Base-by-base conservation (phyloP, 2,888 invertebrate species). In the Biston betularia region DNA sequence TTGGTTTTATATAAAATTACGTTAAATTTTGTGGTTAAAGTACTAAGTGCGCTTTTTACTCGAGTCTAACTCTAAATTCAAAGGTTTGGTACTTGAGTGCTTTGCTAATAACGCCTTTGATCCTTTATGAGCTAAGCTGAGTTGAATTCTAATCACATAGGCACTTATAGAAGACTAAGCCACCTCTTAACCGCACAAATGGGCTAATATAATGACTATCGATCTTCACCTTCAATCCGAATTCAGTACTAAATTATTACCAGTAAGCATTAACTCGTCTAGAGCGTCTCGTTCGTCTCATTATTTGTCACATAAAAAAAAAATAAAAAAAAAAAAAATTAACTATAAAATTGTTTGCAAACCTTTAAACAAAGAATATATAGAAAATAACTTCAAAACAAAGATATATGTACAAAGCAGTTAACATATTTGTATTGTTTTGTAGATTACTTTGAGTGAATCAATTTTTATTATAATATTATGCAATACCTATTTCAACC, bases 101-200 rank as follows among this genome's bases (percentile, higher is more conserved):
- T 66, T 48, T 40, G 49, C 63, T 63, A 67, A 63, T 54, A 63
- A 45, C 14, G 54, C 8, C 50, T 67, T 67, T 67, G 67, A 67
- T 67, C 62, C 40, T 53, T 56, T n/a, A 46, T 40, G 49, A 59
- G 52, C 56, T 66, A 44, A 65, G 65, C 12, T 44, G 14, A 59
- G 53, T 40, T 15, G 42, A 33, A 49, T 54, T 52, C n/a, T 11
- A 38, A 56, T 35, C 35, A 49, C 53, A 46, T 49, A 42, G 44
- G 44, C 40, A 52, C 62, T 65, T 65, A 35, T 48, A 42, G 44
- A 44, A 45, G 49, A 15, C 33, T 65, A n/a, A 55, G 35, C 45
- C 33, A 48, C 40, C 33, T 59, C 33, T 59, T 44, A 56, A 15
- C 42, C 24, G 24, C 10, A 6, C 54, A 46, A 64, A 45, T 64